Evolutionary conservation across 2,113 vertebrate genomes (phyloP).

Genomic region (Epinephelus cyanopodus): DNA sequence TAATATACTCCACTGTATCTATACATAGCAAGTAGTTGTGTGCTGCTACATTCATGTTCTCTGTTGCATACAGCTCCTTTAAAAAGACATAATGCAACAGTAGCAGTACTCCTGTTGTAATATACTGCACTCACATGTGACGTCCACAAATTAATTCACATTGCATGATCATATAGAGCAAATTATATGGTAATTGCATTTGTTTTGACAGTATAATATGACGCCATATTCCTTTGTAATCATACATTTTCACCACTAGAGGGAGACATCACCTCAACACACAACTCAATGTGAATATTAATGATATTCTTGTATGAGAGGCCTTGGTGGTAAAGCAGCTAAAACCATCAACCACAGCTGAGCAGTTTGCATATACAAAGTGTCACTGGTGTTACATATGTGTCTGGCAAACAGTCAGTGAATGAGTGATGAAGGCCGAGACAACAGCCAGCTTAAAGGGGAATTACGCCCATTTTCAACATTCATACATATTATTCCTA

Average conservation of each 20-base stretch:
- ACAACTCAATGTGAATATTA: background rate
- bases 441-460: background rate
- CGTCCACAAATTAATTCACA: background rate
- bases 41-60: too few species aligned
- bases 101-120: background rate
- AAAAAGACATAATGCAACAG: background rate
- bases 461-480: too few species aligned
- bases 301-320: conserved; percentile 14
- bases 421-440: background rate
- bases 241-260: conserved; percentile 60
- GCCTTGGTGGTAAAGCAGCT: background rate
- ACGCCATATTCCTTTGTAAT: background rate
- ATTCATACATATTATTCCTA: too few species aligned
- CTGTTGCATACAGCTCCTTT: too few species aligned
- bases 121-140: background rate
- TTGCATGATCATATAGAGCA: background rate
- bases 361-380: conserved; percentile 24
- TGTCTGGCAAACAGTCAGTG: background rate
- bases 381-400: conserved; percentile 34
- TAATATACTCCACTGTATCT: too few species aligned
- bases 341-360: conserved; percentile 21
- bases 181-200: too few species aligned
- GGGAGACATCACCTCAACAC: conserved; percentile 51
- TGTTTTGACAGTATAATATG: too few species aligned
- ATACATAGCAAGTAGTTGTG: too few species aligned